These are phyloP conservation scores for Gastrophysa polygoni DNA, from an alignment of 2,888 invertebrate species.

Conservation along the genomic window DNA sequence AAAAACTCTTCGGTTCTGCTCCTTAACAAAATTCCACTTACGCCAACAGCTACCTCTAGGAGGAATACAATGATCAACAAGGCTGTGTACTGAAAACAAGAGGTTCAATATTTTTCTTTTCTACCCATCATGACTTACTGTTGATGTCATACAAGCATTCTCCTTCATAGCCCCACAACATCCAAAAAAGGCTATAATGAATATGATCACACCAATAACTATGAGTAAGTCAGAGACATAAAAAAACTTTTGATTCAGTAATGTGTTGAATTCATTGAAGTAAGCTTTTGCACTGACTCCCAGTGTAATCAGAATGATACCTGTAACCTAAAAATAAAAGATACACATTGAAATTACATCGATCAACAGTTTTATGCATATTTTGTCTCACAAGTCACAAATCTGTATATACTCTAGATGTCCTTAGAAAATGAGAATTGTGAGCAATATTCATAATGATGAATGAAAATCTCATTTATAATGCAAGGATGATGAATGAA, in stretches of 20 bases:
- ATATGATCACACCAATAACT: slow-evolving; percentile 82
- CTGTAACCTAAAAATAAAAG: slow-evolving; percentile 77
- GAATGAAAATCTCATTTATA: too few species aligned
- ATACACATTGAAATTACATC: slow-evolving; percentile 18
- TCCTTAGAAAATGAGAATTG: too few species aligned
- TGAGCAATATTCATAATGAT: too few species aligned
- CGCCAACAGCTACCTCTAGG: slow-evolving; percentile 80
- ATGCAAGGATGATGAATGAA: too few species aligned
- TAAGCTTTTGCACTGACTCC: slow-evolving; percentile 77
- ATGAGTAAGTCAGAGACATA: slow-evolving; percentile 86
- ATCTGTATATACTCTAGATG: too few species aligned
- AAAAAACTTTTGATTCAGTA: slow-evolving; percentile 81
- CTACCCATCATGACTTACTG: slow-evolving; percentile 65
- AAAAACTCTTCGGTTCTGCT: slow-evolving; percentile 70
- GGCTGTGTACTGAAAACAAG: slow-evolving; percentile 69
- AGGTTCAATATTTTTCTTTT: background rate
- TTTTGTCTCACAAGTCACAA: too few species aligned
- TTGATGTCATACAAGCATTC: slow-evolving; percentile 91
- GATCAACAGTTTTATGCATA: background rate
- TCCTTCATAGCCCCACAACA: slow-evolving; percentile 95
- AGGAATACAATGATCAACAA: slow-evolving; percentile 80
- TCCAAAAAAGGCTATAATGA: slow-evolving; percentile 91
- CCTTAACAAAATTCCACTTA: slow-evolving; percentile 78
- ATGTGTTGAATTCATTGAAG: slow-evolving; percentile 76
- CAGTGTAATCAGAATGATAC: slow-evolving; percentile 80